phyloP scores from a whole-genome alignment of 30 jellyfish, hydroid and myxozoan species.

The Aurelia sp. region DNA sequence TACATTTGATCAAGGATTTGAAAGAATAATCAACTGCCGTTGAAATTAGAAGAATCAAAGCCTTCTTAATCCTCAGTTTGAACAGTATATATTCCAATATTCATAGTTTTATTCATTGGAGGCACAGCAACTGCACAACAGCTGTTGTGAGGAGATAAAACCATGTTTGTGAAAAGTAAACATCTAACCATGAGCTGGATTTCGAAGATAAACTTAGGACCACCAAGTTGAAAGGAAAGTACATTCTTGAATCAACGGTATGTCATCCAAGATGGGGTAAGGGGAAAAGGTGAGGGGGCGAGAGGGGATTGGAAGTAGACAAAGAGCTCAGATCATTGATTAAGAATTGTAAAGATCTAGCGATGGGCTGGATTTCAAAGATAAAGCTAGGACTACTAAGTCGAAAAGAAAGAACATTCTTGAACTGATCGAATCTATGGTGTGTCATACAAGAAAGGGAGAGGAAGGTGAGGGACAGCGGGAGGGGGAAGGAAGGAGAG shows the following conservation, averaged over 20 bases:
- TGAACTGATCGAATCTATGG: too few species aligned
- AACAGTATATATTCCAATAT: slow-evolving; percentile 56
- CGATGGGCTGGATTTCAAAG: slow-evolving; percentile 7
- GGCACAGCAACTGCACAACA: slow-evolving; percentile 33
- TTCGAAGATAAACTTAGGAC: slow-evolving; percentile 21
- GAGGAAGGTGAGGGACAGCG: too few species aligned
- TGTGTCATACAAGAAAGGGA: too few species aligned
- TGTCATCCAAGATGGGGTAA: too few species aligned
- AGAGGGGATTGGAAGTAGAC: too few species aligned
- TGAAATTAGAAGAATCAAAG: slow-evolving; percentile 50
- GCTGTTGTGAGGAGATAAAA: slow-evolving; percentile 28
- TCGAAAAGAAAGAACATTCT: background rate
- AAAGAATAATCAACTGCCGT: slow-evolving; percentile 40
- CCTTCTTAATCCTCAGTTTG: slow-evolving; percentile 57
- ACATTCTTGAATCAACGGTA: too few species aligned
- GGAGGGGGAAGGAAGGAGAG: too few species aligned
- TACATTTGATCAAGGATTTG: slow-evolving; percentile 44
- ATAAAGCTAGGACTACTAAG: slow-evolving; percentile 26
- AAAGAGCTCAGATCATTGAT: too few species aligned
- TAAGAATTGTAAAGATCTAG: slow-evolving; percentile 6
- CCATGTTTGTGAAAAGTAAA: slow-evolving; percentile 34
- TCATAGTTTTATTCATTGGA: slow-evolving; percentile 53
- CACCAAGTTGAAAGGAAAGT: slow-evolving; percentile 25
- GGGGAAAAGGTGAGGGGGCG: too few species aligned
- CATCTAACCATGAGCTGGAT: slow-evolving; percentile 17